Evolutionary conservation across 2,797 vertebrate genomes (phyloP).

Genomic region (Sebastolobus altivelis): DNA sequence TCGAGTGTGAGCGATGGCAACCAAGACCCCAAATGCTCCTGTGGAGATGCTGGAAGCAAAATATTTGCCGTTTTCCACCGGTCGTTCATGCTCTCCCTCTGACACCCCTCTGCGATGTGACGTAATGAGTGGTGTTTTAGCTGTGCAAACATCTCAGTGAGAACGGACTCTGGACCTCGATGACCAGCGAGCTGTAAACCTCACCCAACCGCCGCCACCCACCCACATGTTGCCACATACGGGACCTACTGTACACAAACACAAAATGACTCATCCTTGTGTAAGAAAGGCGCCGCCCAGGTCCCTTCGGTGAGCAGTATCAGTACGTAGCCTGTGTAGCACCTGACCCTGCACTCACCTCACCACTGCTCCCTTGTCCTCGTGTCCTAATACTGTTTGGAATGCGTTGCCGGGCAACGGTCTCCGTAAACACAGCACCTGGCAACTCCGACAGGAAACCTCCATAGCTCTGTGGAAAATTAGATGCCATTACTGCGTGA

Average conservation of each 20-base stretch:
- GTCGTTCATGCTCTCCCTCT: conserved; percentile 31
- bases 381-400: conserved; percentile 77
- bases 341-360: conserved; percentile 71
- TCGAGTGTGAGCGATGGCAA: conserved; percentile 10
- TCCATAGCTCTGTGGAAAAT: conserved; percentile 74
- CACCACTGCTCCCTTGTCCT: conserved; percentile 44
- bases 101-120: conserved; percentile 60
- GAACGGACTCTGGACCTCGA: conserved; percentile 74
- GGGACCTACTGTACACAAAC: conserved; percentile 63
- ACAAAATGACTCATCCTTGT: conserved; percentile 66
- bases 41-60: too few relatives aligned
- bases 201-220: conserved; percentile 49
- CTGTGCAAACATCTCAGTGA: conserved; percentile 69
- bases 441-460: conserved; percentile 82
- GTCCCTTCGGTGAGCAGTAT: conserved; percentile 46
- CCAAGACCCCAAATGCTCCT: neutral
- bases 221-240: conserved; percentile 65
- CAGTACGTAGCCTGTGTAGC: conserved; percentile 22
- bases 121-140: conserved; percentile 53
- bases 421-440: conserved; percentile 82
- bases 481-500: conserved; percentile 62
- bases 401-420: conserved; percentile 80
- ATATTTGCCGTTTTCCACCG: conserved; percentile 14
- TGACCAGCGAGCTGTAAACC: conserved; percentile 60
- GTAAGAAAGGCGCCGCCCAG: conserved; percentile 56